These are phyloP conservation scores for Copidosoma floridanum DNA, from an alignment of 1,140 invertebrate species.

Conservation along the genomic window DNA sequence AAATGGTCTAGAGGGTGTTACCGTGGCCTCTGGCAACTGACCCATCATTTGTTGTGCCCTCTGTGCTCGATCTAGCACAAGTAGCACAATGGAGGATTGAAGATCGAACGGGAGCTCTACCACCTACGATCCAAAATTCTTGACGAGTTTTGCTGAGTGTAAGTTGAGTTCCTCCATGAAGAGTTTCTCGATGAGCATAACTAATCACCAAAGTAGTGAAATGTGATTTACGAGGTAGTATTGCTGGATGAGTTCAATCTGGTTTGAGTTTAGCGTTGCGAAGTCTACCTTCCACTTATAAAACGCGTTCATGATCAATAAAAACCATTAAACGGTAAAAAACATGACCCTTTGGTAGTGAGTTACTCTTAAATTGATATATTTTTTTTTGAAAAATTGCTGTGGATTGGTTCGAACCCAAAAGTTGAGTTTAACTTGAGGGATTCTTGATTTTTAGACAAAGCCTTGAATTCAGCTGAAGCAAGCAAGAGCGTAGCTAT, in stretches of 20 bases:
- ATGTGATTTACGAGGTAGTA: too few species aligned
- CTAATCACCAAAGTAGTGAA: constrained; percentile 31
- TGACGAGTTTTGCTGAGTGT: too few species aligned
- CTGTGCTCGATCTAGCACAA: not conserved
- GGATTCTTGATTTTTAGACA: not conserved
- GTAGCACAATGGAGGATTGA: not conserved
- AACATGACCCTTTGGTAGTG: not conserved
- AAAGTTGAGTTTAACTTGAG: not conserved
- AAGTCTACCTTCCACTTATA: constrained; percentile 16
- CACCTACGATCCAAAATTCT: constrained; percentile 31
- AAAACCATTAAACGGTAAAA: too few species aligned
- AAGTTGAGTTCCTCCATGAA: constrained; percentile 40
- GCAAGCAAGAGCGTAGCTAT: not conserved
- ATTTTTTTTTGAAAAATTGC: not conserved
- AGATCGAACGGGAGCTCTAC: constrained; percentile 7
- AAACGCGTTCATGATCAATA: not conserved
- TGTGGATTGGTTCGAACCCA: not conserved
- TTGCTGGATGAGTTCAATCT: not conserved
- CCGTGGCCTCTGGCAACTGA: too few species aligned
- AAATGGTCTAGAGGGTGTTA: too few species aligned
- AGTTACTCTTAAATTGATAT: not conserved
- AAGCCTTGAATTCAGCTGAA: not conserved
- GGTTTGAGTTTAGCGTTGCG: not conserved
- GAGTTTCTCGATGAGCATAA: constrained; percentile 28
- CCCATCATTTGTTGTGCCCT: constrained; percentile 30